Base-by-base conservation (phyloP, 2,888 invertebrate species). In the Cryptophagus acutangulus region DNA sequence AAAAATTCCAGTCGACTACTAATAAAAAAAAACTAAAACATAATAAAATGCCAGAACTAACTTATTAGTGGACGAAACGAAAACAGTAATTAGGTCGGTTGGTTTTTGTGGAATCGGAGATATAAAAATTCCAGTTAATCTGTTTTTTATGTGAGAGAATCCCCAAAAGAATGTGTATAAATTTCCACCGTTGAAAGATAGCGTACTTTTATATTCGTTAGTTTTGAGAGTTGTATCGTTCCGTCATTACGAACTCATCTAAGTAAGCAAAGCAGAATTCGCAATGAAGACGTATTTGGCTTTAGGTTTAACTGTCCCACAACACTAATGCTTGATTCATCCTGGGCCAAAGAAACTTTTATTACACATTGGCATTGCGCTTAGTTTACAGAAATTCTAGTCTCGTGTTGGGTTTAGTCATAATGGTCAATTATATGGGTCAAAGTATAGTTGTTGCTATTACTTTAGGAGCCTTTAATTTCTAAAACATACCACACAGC, bases 171-270 rank as follows among this genome's bases (percentile, higher is more conserved):
- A 52, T 50, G 54, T 58, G 58, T 56, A 51, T n/a, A n/a, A n/a
- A n/a, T n/a, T 56, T 55, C 54, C 54, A 46, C 49, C 45, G 51
- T 40, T 58, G 58, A 58, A 58, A 55, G 55, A 59, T 59, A 49
- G 54, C 55, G 57, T 53, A 57, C 53, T 59, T 58, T 58, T 59
- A 60, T 60, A 59, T 59, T 56, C 58, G 56, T 57, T 60, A 59
- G 58, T n/a, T 53, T 57, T 43, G 47, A 49, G 53, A 58, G 54
- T 51, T 54, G 43, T 41, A 47, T n/a, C n/a, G n/a, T n/a, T n/a
- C n/a, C n/a, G 55, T 59, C 60, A 59, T 60, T 60, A 58, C 49
- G 57, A 49, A 8, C 51, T n/a, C n/a, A n/a, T n/a, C n/a, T n/a
- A n/a, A n/a, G n/a, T 52, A 51, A 50, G 52, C 53, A 50, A 52